Conservation (phyloP, 2,888 invertebrate species). For the Galerucella nymphaeae region DNA sequence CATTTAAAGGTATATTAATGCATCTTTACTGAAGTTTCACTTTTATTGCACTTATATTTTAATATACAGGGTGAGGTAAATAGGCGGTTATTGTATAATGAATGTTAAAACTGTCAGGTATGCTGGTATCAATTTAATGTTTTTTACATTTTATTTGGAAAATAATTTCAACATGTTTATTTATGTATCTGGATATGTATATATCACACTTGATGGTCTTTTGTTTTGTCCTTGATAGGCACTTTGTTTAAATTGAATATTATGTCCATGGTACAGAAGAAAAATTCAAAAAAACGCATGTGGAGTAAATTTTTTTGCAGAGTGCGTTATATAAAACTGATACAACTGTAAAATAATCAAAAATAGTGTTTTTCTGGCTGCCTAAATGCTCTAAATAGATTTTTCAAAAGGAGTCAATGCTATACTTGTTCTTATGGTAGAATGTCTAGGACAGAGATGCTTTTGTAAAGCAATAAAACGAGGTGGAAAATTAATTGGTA, state of each 20-base stretch:
- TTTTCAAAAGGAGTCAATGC: no score
- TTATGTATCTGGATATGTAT: conserved; percentile 21
- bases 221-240: conserved; percentile 14
- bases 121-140: neutral
- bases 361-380: no score
- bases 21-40: conserved; percentile 42
- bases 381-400: no score
- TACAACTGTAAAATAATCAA: no score
- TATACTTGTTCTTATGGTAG: no score
- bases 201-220: conserved; percentile 11
- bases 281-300: neutral
- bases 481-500: no score
- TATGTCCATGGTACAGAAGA: neutral
- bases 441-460: no score
- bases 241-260: conserved; percentile 2
- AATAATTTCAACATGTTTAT: neutral
- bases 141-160: neutral
- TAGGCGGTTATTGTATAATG: conserved; percentile 1
- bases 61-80: conserved; percentile 38
- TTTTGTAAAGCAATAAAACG: no score
- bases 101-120: conserved; percentile 6
- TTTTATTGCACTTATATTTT: conserved; percentile 53
- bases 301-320: no score
- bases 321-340: no score
- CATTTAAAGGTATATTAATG: conserved; percentile 40